Evolutionary conservation across 2,113 vertebrate species (phyloP).

Genomic region (Ifrita kowaldi): DNA sequence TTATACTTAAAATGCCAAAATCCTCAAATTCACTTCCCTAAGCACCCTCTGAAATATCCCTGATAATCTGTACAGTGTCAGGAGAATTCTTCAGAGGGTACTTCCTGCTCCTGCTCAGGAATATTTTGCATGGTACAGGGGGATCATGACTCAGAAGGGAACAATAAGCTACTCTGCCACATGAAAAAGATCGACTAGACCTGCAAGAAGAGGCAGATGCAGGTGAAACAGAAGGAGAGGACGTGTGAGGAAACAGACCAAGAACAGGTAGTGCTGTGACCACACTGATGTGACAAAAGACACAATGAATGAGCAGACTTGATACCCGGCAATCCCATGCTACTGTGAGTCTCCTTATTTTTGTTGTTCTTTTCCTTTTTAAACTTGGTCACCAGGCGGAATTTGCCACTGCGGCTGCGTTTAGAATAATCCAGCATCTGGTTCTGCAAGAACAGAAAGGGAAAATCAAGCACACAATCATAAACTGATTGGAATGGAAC

Average conservation of each 20-base stretch:
- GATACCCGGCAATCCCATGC: slow-evolving; percentile 85
- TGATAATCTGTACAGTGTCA: background rate
- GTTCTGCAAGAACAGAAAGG: slow-evolving; percentile 64
- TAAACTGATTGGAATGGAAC: background rate
- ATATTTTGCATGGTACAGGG: background rate
- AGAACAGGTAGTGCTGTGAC: background rate
- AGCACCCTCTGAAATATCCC: background rate
- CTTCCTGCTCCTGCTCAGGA: background rate
- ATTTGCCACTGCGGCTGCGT: slow-evolving; percentile 87
- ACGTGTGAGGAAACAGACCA: background rate
- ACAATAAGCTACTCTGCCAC: background rate
- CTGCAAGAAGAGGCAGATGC: background rate
- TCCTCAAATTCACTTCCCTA: background rate
- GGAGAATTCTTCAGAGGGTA: background rate
- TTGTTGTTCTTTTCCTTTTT: slow-evolving; percentile 97
- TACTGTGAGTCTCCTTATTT: slow-evolving; percentile 84
- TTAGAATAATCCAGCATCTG: slow-evolving; percentile 85
- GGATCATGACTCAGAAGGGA: background rate
- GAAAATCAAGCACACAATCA: background rate
- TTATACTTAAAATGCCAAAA: background rate
- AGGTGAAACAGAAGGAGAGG: background rate
- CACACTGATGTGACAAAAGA: background rate
- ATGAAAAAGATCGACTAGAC: background rate
- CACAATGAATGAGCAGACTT: background rate
- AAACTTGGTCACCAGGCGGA: slow-evolving; percentile 96